These are phyloP conservation scores for Ptychobarbus kaznakovi DNA, from an alignment of 2,797 vertebrate genomes.

Conservation along the genomic window DNA sequence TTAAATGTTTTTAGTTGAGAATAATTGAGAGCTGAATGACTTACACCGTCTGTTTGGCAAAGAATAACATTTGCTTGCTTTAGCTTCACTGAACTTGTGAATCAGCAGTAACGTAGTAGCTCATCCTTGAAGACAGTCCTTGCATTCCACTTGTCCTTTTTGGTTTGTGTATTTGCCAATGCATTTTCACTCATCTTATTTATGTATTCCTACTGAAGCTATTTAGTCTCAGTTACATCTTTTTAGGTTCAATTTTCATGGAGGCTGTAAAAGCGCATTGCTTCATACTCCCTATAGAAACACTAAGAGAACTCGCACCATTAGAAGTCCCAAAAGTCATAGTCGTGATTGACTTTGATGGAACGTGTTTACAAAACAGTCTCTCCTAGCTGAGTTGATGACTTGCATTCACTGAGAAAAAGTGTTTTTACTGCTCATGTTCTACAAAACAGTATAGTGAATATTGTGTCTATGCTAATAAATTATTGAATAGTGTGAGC, in stretches of 20 bases:
- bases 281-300: slow-evolving; percentile 8
- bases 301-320: slow-evolving; percentile 9
- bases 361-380: slow-evolving; percentile 22
- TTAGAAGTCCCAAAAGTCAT: slow-evolving; percentile 5
- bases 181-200: background rate
- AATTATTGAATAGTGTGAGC: background rate
- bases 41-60: background rate
- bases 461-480: background rate
- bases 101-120: background rate
- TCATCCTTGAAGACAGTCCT: slow-evolving; percentile 10
- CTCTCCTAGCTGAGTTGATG: slow-evolving; percentile 3
- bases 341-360: slow-evolving; percentile 39
- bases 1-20: background rate
- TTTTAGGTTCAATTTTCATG: slow-evolving; percentile 1
- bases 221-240: slow-evolving; percentile 1
- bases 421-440: background rate
- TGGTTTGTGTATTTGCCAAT: background rate
- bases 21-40: background rate
- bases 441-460: background rate
- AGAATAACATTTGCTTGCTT: slow-evolving; percentile 14
- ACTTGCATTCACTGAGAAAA: slow-evolving; percentile 22
- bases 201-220: background rate
- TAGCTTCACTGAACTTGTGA: slow-evolving; percentile 14
- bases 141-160: slow-evolving; percentile 6
- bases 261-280: slow-evolving; percentile 9